Percentiles rank a stretch among this genome's conserved stretches.
Conservation (phyloP, 2,113 vertebrate species). For the Montifringilla adamsi region DNA sequence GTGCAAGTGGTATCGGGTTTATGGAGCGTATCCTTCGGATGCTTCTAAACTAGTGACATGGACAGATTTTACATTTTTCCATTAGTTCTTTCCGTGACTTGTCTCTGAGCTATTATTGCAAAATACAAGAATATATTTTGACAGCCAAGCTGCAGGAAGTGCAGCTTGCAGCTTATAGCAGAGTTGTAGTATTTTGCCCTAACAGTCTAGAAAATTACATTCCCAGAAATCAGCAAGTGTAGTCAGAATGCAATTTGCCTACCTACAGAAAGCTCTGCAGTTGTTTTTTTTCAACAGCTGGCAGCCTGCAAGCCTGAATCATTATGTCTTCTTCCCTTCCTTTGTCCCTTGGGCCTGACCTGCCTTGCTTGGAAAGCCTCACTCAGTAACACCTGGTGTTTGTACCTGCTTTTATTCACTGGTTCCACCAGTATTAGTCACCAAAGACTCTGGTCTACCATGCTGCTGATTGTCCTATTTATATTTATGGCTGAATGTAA, state of each 20-base stretch:
- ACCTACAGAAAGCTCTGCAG: background rate
- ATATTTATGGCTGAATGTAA: background rate
- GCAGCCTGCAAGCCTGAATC: background rate
- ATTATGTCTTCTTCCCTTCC: background rate
- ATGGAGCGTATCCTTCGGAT: background rate
- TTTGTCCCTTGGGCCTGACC: background rate
- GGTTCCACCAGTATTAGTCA: background rate
- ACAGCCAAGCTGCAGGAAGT: background rate
- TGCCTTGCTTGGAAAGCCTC: background rate
- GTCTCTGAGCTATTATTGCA: background rate
- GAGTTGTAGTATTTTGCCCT: background rate
- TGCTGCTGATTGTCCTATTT: background rate
- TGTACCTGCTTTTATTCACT: background rate
- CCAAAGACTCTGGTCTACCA: background rate
- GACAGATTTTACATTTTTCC: background rate
- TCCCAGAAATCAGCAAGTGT: background rate
- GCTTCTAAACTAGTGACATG: background rate
- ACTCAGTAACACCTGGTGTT: fast-evolving
- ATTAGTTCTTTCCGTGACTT: background rate
- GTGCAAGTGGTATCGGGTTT: background rate
- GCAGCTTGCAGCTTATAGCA: background rate
- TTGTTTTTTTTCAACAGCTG: background rate
- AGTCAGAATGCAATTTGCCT: background rate
- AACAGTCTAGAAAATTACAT: background rate
- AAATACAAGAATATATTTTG: background rate